Evolutionary conservation across 2,113 vertebrate species (phyloP), one percentile per base, ranked within the genome.

Genomic region (Neofelis nebulosa): DNA sequence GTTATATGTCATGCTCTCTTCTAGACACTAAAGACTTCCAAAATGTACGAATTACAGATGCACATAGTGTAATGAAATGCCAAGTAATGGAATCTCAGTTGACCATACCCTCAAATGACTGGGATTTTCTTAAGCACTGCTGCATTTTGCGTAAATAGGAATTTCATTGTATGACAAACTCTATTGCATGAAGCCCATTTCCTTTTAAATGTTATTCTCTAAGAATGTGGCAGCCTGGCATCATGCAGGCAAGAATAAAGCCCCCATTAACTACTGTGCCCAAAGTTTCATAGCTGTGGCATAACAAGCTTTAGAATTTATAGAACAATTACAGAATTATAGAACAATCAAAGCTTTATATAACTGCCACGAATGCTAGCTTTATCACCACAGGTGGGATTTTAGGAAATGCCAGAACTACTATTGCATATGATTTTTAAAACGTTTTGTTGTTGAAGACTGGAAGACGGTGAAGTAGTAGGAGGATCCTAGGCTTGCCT

Each of bases 271-370:
- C 57, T 97, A 96, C 97, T 98, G 95, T 97, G 95, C 98, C 98
- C 97, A 97, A 96, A 98, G 98, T 98, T 98, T 97, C 97, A 93
- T 97, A 86, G 94, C 97, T 95, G 95, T 63, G 95, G 97, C 90
- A 78, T 91, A 97, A 97, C 25, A 86, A 94, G 98, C 97, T 98
- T 96, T 96, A 95, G 98, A 79, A 98, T 97, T 99, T 98, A 98
- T 96, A 96, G 98, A 97, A 98, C 96, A 96, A 98, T 98, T 99
- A 98, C 71, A 97, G 95, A 98, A 97, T 98, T 97, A 98, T 93
- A 98, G 98, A 98, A 97, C 97, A 97, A 98, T 98, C 98, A 98
- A 61, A 94, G 83, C 92, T 93, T 97, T 97, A 76, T 84, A 94
- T 96, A 95, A 80, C 97, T 96, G 78, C 97, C 74, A 97, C 63